Evolutionary conservation across 53 echinoderm and acorn worm species (phyloP).

Genomic region (Stichopus horrens): DNA sequence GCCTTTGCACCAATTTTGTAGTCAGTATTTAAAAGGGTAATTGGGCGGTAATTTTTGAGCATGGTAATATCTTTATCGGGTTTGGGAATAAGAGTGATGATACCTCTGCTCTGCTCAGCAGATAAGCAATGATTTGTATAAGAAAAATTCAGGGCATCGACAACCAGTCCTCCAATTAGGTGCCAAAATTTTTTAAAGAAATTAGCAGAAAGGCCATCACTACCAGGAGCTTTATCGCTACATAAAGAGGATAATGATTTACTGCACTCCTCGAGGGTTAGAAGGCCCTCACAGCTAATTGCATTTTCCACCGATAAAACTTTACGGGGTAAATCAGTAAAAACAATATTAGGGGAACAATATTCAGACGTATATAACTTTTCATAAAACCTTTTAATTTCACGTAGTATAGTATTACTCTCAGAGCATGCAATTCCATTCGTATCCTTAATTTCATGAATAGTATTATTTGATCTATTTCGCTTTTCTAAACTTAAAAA

Average conservation of each 20-base stretch:
- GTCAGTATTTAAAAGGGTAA: not conserved
- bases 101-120: not conserved
- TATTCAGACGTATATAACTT: not conserved
- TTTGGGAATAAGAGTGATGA: slow-evolving; percentile 22
- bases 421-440: not conserved
- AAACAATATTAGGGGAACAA: not conserved
- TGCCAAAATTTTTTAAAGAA: not conserved
- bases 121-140: not conserved
- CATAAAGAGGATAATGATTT: not conserved
- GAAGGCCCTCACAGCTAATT: not conserved
- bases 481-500: not conserved
- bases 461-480: not conserved
- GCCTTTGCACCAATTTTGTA: slow-evolving; percentile 38
- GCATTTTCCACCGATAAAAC: not conserved
- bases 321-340: not conserved
- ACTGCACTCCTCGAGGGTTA: not conserved
- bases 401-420: not conserved
- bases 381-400: not conserved
- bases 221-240: not conserved
- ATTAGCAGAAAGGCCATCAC: not conserved
- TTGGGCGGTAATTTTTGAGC: slow-evolving; percentile 16
- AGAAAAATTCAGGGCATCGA: not conserved
- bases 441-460: not conserved
- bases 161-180: not conserved
- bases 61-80: not conserved